These are phyloP conservation scores for Menidia beryllina DNA, from an alignment of 2,113 vertebrate species.

Conservation along the genomic window DNA sequence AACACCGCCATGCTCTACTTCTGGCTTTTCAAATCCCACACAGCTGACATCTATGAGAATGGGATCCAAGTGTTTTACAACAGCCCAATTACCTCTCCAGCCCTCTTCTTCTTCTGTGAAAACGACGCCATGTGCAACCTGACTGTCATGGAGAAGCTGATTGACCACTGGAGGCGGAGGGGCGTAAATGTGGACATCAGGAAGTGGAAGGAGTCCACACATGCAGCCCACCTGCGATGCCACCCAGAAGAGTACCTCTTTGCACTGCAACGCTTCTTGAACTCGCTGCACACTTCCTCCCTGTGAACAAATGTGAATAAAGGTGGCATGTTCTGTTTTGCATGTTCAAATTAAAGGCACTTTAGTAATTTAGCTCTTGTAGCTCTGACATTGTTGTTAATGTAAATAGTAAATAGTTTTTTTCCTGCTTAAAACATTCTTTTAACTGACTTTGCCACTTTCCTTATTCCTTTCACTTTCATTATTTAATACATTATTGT, in stretches of 20 bases:
- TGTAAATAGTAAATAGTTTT: background rate
- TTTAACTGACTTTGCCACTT: background rate
- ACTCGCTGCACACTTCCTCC: slow-evolving; percentile 23
- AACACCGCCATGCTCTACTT: slow-evolving; percentile 60
- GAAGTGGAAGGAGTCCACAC: slow-evolving; percentile 70
- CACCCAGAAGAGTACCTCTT: slow-evolving; percentile 66
- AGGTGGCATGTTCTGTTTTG: background rate
- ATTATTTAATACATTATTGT: background rate
- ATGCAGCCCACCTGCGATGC: slow-evolving; percentile 62
- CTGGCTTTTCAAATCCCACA: slow-evolving; percentile 65
- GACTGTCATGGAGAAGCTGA: slow-evolving; percentile 30
- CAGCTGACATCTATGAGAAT: slow-evolving; percentile 45
- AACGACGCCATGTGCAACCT: slow-evolving; percentile 66
- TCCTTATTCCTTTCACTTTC: slow-evolving; percentile 17
- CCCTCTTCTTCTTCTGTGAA: slow-evolving; percentile 73
- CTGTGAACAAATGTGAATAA: background rate
- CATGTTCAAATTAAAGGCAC: background rate
- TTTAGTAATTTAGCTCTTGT: background rate
- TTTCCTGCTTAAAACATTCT: background rate
- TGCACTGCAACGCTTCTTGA: slow-evolving; percentile 54
- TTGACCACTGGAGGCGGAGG: slow-evolving; percentile 50
- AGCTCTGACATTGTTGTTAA: background rate
- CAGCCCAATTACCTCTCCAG: slow-evolving; percentile 33
- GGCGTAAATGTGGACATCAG: slow-evolving; percentile 51
- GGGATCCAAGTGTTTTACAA: slow-evolving; percentile 48